Base-by-base conservation (phyloP, 2,797 vertebrate species). In the Sus cebifrons region DNA sequence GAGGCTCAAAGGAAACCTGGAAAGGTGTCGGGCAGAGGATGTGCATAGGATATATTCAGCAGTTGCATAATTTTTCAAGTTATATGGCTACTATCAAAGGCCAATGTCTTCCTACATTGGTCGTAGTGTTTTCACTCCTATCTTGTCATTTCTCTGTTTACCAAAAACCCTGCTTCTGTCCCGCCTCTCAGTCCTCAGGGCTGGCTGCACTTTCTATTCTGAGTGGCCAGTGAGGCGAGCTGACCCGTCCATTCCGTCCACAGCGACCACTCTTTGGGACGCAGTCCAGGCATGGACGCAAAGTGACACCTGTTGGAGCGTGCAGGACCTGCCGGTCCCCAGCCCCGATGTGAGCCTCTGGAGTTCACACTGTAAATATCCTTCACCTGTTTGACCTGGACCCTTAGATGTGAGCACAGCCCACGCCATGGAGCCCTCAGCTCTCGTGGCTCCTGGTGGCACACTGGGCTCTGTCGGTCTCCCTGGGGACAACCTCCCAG, bases 41-140 rank as follows among this genome's bases (percentile, higher is more conserved):
- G 84, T 96, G 97, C 86, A n/a, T 18, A 98, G 96, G 97, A 86
- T 91, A 71, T 56, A 88, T 49, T 91, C 91, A 92, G 82, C 93
- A 86, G 95, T 96, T 98, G 98, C 97, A 97, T 98, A 98, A 93
- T 89, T 82, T 92, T 56, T 74, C 95, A 94, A 90, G 97, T 94
- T 92, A 91, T 97, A 98, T 98, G 98, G 97, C 98, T 98, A 97
- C 94, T 78, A 89, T 79, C 78, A 92, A 96, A 98, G 98, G 97
- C 89, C 88, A 95, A 52, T 44, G 91, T 97, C 95, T 95, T 95
- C 94, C 95, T 86, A 78, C n/a, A 88, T 29, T 23, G 65, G 67
- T 27, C 27, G 1, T 6, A 36, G 32, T 14, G 54, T 74, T 36
- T 84, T 74, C 16, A 17, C 36, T 32, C 56, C 89, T 44, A 10